phyloP scores from a whole-genome alignment of 2,113 vertebrate species.

The Cyprinodon tularosa region DNA sequence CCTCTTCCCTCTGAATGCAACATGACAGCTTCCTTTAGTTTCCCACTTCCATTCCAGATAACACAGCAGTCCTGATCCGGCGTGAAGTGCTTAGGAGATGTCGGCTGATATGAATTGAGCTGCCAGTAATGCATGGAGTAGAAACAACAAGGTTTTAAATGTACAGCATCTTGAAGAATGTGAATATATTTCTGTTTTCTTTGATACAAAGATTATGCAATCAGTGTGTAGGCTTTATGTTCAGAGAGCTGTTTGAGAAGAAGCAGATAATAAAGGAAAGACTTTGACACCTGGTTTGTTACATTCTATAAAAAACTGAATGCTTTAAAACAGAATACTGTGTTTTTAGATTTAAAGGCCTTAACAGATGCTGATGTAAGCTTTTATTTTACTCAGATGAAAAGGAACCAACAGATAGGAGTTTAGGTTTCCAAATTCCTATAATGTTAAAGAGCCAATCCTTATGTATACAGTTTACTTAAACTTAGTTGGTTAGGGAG shows the following conservation, averaged over 20 bases:
- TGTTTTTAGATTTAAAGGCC: constrained; percentile 48
- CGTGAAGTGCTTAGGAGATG: constrained; percentile 73
- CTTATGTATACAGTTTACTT: constrained; percentile 20
- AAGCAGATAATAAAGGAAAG: constrained; percentile 61
- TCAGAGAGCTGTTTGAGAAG: constrained; percentile 45
- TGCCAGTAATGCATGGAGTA: constrained; percentile 64
- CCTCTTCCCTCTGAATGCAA: constrained; percentile 70
- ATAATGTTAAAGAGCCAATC: constrained; percentile 5
- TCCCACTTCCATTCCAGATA: constrained; percentile 68
- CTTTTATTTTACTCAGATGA: constrained; percentile 38
- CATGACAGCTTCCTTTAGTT: constrained; percentile 75
- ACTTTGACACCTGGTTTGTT: constrained; percentile 64
- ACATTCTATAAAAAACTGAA: constrained; percentile 66
- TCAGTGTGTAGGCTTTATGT: constrained; percentile 42
- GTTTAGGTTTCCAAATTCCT: constrained; percentile 39
- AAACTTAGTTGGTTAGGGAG: neutral
- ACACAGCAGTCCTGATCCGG: constrained; percentile 58
- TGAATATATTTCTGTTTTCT: constrained; percentile 59
- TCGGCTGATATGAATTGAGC: constrained; percentile 75
- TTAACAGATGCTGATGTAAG: constrained; percentile 23
- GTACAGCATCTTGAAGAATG: constrained; percentile 50
- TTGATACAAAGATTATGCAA: constrained; percentile 70
- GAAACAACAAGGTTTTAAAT: constrained; percentile 56
- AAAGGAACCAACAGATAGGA: constrained; percentile 24
- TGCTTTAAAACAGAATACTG: constrained; percentile 42